Conservation (phyloP, 2,113 vertebrate genomes). For the Himantopus leucocephalus region DNA sequence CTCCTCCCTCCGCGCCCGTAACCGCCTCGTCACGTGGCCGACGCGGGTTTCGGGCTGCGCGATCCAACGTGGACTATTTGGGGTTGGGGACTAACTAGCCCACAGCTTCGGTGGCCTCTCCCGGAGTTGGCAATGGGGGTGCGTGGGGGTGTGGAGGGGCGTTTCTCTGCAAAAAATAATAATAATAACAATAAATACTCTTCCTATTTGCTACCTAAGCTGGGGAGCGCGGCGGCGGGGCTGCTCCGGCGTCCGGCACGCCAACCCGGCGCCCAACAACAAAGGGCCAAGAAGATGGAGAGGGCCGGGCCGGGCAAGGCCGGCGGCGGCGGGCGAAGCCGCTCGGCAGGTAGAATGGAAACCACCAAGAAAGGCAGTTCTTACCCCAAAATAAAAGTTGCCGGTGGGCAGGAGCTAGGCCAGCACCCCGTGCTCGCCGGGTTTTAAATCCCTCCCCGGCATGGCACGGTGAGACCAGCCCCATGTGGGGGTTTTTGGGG, state of each 20-base stretch:
- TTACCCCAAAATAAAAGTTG: not conserved
- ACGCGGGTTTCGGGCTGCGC: not conserved
- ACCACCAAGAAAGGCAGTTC: fast-evolving
- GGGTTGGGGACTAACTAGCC: not conserved
- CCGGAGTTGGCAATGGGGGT: not conserved
- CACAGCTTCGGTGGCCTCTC: not conserved
- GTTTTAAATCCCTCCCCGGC: not conserved
- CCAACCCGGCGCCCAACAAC: not conserved
- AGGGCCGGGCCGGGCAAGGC: not conserved
- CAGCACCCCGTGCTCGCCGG: fast-evolving
- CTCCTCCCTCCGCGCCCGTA: not conserved
- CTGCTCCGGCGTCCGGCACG: not conserved
- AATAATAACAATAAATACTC: not conserved
- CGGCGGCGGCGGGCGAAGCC: not conserved
- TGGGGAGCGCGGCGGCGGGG: not conserved
- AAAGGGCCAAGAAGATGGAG: slow-evolving; percentile 36
- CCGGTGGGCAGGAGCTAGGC: not conserved
- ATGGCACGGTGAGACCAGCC: not conserved
- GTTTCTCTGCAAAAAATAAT: no score
- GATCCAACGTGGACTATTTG: not conserved
- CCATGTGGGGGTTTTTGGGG: not conserved
- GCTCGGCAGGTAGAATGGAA: not conserved
- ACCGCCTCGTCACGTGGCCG: slow-evolving; percentile 9
- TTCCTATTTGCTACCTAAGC: fast-evolving
- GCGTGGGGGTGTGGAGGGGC: no score